Conservation (phyloP, 2,888 invertebrate species). For the Shargacucullia verbasci region DNA sequence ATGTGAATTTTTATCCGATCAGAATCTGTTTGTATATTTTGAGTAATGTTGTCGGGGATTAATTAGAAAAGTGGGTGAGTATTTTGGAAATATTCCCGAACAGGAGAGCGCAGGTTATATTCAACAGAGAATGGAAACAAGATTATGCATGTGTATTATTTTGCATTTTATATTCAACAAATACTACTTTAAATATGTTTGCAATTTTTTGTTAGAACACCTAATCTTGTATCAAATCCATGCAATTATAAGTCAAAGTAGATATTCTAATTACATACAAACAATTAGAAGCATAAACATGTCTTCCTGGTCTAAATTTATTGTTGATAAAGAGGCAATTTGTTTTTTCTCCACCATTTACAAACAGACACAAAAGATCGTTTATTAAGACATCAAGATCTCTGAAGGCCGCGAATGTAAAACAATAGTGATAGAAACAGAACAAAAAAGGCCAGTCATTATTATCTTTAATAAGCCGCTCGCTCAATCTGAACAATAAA, state of each 20-base stretch:
- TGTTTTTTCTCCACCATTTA: slow-evolving; percentile 43
- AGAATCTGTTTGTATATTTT: slow-evolving; percentile 13
- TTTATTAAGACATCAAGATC: slow-evolving; percentile 49
- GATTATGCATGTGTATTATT: too few species aligned
- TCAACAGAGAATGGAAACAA: too few species aligned
- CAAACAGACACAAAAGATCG: slow-evolving; percentile 44
- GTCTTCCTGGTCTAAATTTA: slow-evolving; percentile 40
- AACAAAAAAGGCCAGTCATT: slow-evolving; percentile 41
- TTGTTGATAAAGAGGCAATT: slow-evolving; percentile 49
- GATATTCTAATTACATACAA: slow-evolving; percentile 5
- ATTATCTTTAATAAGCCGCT: slow-evolving; percentile 22
- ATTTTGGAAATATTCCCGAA: too few species aligned
- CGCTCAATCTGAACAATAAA: slow-evolving; percentile 30
- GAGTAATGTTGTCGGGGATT: background rate
- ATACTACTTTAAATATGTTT: background rate
- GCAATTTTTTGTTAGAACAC: background rate
- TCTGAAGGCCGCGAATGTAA: slow-evolving; percentile 40
- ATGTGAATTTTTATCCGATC: slow-evolving; percentile 11
- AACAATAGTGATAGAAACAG: slow-evolving; percentile 48
- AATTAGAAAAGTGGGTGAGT: too few species aligned
- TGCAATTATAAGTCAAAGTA: slow-evolving; percentile 3
- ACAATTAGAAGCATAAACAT: slow-evolving; percentile 27
- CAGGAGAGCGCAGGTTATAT: too few species aligned
- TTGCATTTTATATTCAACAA: too few species aligned
- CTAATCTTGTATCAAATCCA: slow-evolving; percentile 1